These are phyloP conservation scores for Pipistrellus pygmaeus DNA, from an alignment of 2,797 vertebrate genomes.

Conservation along the genomic window DNA sequence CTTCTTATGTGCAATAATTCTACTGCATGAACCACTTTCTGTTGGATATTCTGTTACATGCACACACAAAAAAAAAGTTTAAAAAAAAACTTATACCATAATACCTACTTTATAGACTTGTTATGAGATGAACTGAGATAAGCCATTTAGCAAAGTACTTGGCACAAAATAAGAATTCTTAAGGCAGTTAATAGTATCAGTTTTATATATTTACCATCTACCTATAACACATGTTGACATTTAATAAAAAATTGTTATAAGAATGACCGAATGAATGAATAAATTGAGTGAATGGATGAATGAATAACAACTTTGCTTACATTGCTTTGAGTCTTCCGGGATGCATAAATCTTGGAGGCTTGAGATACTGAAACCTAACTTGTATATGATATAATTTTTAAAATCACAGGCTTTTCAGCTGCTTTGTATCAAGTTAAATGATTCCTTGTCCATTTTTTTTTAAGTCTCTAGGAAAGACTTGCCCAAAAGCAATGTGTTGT, in stretches of 20 bases:
- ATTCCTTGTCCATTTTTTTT: slow-evolving; percentile 18
- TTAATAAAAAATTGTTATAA: slow-evolving; percentile 48
- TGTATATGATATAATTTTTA: background rate
- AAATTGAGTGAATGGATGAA: background rate
- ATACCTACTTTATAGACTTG: background rate
- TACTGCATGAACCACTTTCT: background rate
- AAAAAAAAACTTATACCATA: background rate
- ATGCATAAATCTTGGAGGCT: background rate
- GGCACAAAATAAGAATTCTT: background rate
- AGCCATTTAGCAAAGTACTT: background rate
- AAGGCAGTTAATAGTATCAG: background rate
- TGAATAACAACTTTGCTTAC: background rate
- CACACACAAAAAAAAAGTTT: background rate
- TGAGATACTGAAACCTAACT: background rate
- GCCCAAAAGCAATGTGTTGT: background rate
- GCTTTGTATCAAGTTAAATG: background rate
- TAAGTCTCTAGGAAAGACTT: background rate
- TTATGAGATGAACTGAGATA: background rate
- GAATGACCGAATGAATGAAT: background rate
- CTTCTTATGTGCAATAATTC: background rate
- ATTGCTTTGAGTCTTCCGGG: background rate
- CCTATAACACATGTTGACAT: background rate
- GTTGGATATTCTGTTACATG: background rate
- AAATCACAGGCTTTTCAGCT: background rate
- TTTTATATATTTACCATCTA: background rate